These are phyloP conservation scores for Rhogogaster chlorosoma DNA, from an alignment of 2,888 invertebrate genomes.

Conservation along the genomic window DNA sequence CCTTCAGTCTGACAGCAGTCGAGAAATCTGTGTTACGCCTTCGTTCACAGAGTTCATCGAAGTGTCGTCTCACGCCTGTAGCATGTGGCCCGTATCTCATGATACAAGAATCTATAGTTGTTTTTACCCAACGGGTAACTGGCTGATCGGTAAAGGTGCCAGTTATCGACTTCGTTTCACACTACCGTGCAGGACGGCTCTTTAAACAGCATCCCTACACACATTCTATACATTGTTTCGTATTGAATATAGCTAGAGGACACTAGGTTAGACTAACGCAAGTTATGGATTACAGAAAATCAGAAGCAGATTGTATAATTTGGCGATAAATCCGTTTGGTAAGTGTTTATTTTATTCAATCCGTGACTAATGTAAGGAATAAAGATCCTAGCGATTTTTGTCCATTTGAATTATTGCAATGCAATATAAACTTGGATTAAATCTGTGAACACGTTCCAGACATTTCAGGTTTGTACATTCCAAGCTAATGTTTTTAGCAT, in stretches of 20 bases:
- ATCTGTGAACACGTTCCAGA: neutral
- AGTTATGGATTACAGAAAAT: neutral
- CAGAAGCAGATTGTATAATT: neutral
- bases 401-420: neutral
- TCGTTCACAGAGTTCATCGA: neutral
- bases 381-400: neutral
- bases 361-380: neutral
- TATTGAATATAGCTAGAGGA: neutral
- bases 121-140: neutral
- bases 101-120: neutral
- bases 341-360: neutral
- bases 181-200: neutral
- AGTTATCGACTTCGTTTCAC: neutral
- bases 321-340: neutral
- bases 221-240: neutral
- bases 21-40: neutral
- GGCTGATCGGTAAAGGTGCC: neutral
- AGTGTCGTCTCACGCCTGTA: neutral
- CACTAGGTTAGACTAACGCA: neutral
- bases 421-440: neutral
- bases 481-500: neutral
- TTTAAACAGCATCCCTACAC: neutral
- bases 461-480: neutral
- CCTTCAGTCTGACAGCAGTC: neutral
- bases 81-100: neutral